Evolutionary conservation across 1,140 invertebrate species (phyloP).

Genomic region (Homarus americanus): DNA sequence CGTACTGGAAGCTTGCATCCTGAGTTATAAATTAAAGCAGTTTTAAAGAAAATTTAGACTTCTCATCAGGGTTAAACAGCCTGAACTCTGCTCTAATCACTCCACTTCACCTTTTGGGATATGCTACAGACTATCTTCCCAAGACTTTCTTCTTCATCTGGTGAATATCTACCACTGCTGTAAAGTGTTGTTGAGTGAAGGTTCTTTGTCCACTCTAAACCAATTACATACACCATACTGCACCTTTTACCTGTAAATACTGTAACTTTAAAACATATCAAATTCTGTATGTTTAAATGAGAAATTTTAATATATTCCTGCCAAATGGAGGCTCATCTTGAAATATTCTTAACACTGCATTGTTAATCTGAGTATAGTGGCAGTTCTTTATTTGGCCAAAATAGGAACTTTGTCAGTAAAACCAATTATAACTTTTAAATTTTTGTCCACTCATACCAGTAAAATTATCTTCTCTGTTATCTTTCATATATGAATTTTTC

Average conservation of each 20-base stretch:
- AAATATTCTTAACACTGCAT: slow-evolving; percentile 1
- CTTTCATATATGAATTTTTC: background rate
- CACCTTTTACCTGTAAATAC: no score
- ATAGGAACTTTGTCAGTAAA: background rate
- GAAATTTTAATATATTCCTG: background rate
- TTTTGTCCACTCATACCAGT: no score
- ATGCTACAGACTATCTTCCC: background rate
- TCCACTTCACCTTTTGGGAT: background rate
- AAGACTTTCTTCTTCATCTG: background rate
- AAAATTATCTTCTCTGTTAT: background rate
- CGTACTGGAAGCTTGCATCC: slow-evolving; percentile 69
- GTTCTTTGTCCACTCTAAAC: background rate
- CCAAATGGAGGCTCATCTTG: background rate
- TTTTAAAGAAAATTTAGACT: slow-evolving; percentile 38
- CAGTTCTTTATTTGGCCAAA: background rate
- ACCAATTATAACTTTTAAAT: background rate
- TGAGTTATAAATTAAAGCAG: slow-evolving; percentile 62
- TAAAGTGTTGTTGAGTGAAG: background rate
- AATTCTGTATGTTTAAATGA: background rate
- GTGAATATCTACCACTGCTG: background rate
- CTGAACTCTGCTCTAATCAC: background rate
- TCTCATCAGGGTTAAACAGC: slow-evolving; percentile 8
- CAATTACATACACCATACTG: background rate
- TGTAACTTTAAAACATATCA: background rate
- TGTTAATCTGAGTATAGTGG: background rate